Percentiles rank a stretch among this genome's conserved stretches.
Conservation (phyloP, 2,113 vertebrate species). For the Brachyhypopomus occidentalis region DNA sequence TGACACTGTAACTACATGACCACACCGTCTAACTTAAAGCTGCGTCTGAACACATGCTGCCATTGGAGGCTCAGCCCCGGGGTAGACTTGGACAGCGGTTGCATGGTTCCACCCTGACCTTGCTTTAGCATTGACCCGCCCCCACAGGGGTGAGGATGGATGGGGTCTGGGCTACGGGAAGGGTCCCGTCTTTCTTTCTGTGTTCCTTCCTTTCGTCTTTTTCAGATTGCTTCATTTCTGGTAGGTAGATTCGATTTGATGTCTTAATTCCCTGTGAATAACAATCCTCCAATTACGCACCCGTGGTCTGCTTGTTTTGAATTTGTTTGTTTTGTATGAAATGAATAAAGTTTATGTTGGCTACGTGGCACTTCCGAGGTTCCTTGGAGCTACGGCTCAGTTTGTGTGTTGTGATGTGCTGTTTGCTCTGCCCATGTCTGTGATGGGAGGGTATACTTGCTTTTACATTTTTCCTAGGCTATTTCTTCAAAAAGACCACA, state of each 20-base stretch:
- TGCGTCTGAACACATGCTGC: neutral
- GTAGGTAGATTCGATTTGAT: slow-evolving; percentile 20
- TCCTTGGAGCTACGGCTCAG: neutral
- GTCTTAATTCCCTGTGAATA: slow-evolving; percentile 63
- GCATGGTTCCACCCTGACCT: neutral
- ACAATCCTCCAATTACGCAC: slow-evolving; percentile 39
- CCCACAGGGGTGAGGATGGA: neutral
- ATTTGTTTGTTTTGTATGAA: slow-evolving; percentile 70
- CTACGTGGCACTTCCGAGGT: slow-evolving; percentile 44
- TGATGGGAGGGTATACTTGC: no score
- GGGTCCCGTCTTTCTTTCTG: no score
- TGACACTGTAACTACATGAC: neutral
- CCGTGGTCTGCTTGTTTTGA: slow-evolving; percentile 49
- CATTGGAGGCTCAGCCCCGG: neutral
- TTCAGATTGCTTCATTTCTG: neutral
- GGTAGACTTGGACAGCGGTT: neutral
- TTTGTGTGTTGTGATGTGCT: slow-evolving; percentile 2
- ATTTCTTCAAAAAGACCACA: no score
- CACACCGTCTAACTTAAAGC: neutral
- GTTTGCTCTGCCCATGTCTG: neutral
- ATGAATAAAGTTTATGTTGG: slow-evolving; percentile 76
- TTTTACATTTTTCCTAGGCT: no score
- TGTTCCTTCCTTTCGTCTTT: neutral
- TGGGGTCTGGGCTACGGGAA: neutral
- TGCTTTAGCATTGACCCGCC: neutral